These are phyloP conservation scores for Zaprionus vittiger DNA, from an alignment of 1,140 invertebrate species.

Conservation along the genomic window DNA sequence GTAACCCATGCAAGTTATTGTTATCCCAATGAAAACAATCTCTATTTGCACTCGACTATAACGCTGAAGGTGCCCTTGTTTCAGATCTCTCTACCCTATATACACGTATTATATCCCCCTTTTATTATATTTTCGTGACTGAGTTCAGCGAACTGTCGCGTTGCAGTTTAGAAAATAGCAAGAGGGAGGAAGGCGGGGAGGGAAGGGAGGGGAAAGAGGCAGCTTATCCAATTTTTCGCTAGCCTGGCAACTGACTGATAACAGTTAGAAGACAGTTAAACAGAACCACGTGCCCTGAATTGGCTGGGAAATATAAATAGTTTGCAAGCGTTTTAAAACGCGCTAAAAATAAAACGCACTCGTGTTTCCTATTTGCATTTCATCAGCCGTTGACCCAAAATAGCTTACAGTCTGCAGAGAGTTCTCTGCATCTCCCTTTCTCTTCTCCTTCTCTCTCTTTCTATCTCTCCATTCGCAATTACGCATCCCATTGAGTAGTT, in stretches of 20 bases:
- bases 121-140: neutral
- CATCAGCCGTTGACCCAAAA: conserved; percentile 63
- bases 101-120: neutral
- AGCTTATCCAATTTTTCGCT: neutral
- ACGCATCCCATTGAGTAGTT: conserved; percentile 74
- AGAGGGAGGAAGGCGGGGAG: neutral
- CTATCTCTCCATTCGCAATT: conserved; percentile 46
- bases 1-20: neutral
- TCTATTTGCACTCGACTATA: neutral
- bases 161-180: neutral
- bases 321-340: conserved; percentile 7
- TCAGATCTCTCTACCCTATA: neutral
- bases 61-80: conserved; percentile 29
- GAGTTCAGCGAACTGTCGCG: conserved; percentile 32
- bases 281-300: conserved; percentile 32
- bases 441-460: neutral
- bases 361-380: conserved; percentile 26
- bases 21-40: neutral
- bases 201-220: neutral
- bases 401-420: conserved; percentile 32
- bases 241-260: neutral
- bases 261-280: neutral
- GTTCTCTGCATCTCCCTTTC: neutral
- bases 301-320: conserved; percentile 13
- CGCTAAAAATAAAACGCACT: conserved; percentile 4